Evolutionary conservation across 2,888 invertebrate genomes (phyloP).

Genomic region (Piscicola geometra): DNA sequence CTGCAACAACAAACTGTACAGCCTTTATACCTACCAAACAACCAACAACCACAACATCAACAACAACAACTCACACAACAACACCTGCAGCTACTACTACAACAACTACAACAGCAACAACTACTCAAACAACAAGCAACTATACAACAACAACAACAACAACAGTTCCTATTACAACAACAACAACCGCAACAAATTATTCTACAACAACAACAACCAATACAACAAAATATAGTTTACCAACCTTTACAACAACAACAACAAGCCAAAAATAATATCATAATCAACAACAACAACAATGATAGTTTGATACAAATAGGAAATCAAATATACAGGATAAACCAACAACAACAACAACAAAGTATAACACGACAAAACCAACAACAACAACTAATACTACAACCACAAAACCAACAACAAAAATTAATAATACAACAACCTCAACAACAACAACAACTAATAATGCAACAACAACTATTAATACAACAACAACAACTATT

Average conservation of each 20-base stretch:
- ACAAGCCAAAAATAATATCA: background rate
- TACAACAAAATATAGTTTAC: background rate
- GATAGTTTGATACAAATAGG: slow-evolving; percentile 19
- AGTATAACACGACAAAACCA: background rate
- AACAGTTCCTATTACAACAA: background rate
- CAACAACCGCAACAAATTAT: slow-evolving; percentile 4
- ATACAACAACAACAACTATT: no score
- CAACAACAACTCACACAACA: background rate
- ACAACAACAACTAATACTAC: background rate
- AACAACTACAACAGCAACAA: background rate
- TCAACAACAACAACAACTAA: background rate
- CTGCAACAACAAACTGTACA: background rate
- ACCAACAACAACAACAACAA: background rate
- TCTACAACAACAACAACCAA: background rate
- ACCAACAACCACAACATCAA: background rate
- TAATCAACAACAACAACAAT: background rate
- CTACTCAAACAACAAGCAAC: background rate
- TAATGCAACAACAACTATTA: background rate
- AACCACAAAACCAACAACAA: background rate
- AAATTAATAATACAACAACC: background rate
- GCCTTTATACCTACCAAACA: background rate
- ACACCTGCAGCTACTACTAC: background rate
- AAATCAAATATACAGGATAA: slow-evolving; percentile 17
- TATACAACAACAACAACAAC: slow-evolving; percentile 2
- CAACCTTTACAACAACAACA: slow-evolving; percentile 20